Base-by-base conservation (phyloP, 1,140 invertebrate species). In the Philotrypesis tridentata region DNA sequence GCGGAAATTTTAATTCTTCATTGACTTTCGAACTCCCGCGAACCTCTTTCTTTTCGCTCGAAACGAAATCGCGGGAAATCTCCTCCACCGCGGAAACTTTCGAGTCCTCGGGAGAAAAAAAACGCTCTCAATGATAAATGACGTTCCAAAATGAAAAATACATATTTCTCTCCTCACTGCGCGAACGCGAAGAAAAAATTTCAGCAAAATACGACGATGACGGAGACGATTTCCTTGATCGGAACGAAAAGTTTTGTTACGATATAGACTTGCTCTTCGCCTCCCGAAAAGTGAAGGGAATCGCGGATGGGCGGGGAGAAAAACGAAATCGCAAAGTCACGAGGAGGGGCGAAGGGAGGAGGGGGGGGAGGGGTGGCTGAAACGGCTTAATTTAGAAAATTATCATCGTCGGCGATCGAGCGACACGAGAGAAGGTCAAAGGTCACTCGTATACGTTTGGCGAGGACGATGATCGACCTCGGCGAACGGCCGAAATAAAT, bases 321-420 rank as follows among this genome's bases (percentile, higher is more conserved):
- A 17, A 55, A 55, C 14, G 48, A 55, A 55, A 55, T 55, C 48
- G 21, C 6, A n/a, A 55, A 55, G 48, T 75, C 73, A 75, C 48
- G 74, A 9, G 37, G 48, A 65, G 60, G 17, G n/a, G n/a, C n/a
- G n/a, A n/a, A n/a, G n/a, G n/a, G n/a, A n/a, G n/a, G n/a, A n/a
- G n/a, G n/a, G n/a, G n/a, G n/a, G n/a, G n/a, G n/a, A n/a, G n/a
- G n/a, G n/a, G n/a, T n/a, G n/a, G n/a, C n/a, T n/a, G n/a, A n/a
- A n/a, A n/a, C 29, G 31, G 74, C 31, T 77, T 77, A 68, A 77
- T 77, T 67, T 77, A 77, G 75, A 67, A 77, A 77, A 77, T 77
- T 77, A 77, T 67, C 61, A 31, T 21, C 61, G 25, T 25, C 25
- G 29, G 29, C 73, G 73, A 61, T 75, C 71, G 29, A 23, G 4